Conservation (phyloP, 2,797 vertebrate species). For the Uromys caudimaculatus region DNA sequence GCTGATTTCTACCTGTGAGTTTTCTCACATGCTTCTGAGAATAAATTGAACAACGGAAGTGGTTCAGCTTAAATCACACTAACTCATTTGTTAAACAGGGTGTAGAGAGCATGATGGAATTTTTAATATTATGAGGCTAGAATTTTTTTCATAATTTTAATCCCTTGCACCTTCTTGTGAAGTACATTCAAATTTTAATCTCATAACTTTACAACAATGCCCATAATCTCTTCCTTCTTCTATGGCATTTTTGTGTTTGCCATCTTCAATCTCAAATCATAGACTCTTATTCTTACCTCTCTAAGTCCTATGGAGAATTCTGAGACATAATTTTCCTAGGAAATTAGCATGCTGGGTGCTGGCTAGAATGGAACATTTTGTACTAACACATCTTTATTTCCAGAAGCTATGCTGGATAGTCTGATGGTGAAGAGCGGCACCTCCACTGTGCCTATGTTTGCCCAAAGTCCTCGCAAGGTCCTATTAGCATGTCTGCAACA, state of each 20-base stretch:
- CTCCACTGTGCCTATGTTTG: background rate
- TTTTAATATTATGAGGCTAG: background rate
- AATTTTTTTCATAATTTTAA: background rate
- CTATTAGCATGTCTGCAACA: background rate
- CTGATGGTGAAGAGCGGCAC: background rate
- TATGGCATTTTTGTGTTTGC: background rate
- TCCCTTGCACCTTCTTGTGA: background rate
- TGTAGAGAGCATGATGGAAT: background rate
- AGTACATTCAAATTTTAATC: conserved; percentile 18
- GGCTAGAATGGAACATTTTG: background rate
- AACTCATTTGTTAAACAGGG: background rate
- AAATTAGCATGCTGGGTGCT: background rate
- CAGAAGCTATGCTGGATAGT: rapidly evolving
- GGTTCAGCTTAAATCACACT: background rate
- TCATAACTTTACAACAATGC: background rate
- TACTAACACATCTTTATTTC: background rate
- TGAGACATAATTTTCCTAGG: background rate
- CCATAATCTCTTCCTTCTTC: background rate
- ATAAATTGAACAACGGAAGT: background rate
- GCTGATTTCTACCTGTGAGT: background rate
- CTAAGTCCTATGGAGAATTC: background rate
- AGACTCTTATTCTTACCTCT: background rate
- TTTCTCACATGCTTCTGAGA: background rate
- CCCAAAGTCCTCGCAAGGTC: background rate
- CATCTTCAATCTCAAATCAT: background rate